Percentiles rank a stretch among this genome's conserved stretches.
These are phyloP conservation scores for Jaculus jaculus DNA, from an alignment of 2,113 vertebrate genomes.

Conservation along the genomic window DNA sequence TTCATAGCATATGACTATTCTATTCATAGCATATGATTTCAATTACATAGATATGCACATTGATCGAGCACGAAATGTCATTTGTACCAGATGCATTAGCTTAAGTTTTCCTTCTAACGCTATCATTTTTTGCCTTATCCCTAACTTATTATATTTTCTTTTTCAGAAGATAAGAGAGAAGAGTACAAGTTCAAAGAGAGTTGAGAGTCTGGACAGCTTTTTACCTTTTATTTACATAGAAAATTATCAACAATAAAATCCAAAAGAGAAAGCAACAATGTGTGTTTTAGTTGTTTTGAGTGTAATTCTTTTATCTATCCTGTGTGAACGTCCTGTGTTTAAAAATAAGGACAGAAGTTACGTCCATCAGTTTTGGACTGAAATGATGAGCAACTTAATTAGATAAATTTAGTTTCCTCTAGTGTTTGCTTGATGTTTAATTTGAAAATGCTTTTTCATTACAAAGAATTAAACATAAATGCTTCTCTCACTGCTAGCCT, in stretches of 20 bases:
- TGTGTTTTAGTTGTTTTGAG: neutral
- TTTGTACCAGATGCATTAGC: neutral
- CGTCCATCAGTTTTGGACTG: too few species aligned
- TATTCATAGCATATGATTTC: too few species aligned
- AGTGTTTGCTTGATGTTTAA: neutral
- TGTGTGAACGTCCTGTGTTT: neutral
- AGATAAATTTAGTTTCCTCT: neutral
- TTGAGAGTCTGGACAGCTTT: neutral
- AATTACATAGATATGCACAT: neutral
- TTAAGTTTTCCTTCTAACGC: neutral
- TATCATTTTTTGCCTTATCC: neutral
- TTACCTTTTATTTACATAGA: neutral
- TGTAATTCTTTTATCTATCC: neutral
- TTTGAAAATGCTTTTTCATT: too few species aligned
- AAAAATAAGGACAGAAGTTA: neutral
- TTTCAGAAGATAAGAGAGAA: neutral
- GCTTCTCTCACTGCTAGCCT: too few species aligned
- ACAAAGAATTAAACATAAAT: too few species aligned
- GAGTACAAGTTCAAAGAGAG: neutral
- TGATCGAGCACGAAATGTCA: neutral
- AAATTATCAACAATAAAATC: neutral
- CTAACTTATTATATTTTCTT: neutral
- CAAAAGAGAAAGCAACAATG: neutral
- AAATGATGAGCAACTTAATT: too few species aligned
- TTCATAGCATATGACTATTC: neutral